phyloP scores from a whole-genome alignment of 2,113 vertebrate genomes.

The Sterna hirundo region DNA sequence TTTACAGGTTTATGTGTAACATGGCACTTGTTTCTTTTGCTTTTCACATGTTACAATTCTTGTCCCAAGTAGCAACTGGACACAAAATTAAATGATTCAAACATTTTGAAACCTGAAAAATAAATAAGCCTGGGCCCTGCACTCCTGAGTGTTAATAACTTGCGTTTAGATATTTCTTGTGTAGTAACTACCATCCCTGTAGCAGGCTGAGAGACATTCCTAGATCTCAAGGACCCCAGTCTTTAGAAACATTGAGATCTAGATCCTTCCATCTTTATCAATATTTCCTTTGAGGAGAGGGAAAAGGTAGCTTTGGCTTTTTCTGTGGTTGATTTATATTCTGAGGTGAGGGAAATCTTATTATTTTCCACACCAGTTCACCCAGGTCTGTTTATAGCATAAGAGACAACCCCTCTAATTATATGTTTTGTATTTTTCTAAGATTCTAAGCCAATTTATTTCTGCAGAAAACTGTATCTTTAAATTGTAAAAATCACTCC shows the following conservation, averaged over 20 bases:
- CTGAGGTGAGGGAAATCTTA: neutral
- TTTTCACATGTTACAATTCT: neutral
- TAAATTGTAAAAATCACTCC: constrained; percentile 57
- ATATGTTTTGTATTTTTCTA: neutral
- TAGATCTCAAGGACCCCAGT: neutral
- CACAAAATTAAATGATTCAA: neutral
- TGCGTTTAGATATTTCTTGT: neutral
- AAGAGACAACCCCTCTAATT: neutral
- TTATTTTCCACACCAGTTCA: neutral
- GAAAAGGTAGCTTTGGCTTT: neutral
- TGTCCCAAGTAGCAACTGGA: neutral
- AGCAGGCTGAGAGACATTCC: neutral
- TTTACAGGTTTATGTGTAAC: neutral
- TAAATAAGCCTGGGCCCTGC: neutral
- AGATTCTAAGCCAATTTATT: constrained; percentile 19
- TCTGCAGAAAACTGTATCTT: constrained; percentile 46
- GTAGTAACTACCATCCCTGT: neutral
- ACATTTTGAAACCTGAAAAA: neutral
- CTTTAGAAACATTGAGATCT: neutral
- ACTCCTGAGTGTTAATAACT: neutral
- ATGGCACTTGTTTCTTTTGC: neutral
- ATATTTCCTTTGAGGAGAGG: neutral
- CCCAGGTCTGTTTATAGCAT: neutral
- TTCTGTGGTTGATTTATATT: neutral
- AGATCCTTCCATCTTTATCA: neutral